Percentiles rank a stretch among this genome's conserved stretches.
Evolutionary conservation across 2,113 vertebrate genomes (phyloP).

Genomic region (Psittacus erithacus): DNA sequence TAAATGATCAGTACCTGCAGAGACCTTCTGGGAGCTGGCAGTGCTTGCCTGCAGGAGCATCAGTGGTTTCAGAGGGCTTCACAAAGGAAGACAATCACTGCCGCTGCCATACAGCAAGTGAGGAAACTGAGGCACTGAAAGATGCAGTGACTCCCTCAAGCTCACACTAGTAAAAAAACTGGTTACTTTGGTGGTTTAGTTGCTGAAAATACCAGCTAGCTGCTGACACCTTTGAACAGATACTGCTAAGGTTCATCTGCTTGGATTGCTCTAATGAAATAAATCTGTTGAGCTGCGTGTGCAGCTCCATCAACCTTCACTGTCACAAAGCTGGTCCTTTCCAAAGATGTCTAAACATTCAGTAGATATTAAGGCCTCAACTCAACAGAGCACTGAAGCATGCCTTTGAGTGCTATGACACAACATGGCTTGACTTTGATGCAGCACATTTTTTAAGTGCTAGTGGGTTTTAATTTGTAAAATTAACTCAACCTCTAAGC

Average conservation of each 20-base stretch:
- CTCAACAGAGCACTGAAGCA: neutral
- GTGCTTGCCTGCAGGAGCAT: neutral
- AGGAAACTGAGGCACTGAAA: neutral
- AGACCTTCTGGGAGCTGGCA: neutral
- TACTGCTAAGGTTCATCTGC: neutral
- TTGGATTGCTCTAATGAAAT: neutral
- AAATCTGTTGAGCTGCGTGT: neutral
- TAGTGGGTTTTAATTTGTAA: neutral
- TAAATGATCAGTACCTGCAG: neutral
- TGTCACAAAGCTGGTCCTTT: neutral
- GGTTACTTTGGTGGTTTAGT: neutral
- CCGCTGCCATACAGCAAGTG: neutral
- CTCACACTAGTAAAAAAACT: neutral
- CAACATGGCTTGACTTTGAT: neutral
- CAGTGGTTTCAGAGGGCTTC: neutral
- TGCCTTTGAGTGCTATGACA: neutral
- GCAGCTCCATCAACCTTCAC: neutral
- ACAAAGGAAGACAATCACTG: neutral
- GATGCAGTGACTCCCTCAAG: rapidly evolving
- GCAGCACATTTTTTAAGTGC: neutral
- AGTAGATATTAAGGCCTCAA: neutral
- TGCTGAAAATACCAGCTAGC: neutral
- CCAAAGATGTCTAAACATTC: neutral
- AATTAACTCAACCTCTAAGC: neutral
- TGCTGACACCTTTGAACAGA: neutral